A percentile compares a stretch with the other conserved stretches of the same genome.
phyloP scores from a whole-genome alignment of 2,113 vertebrate genomes.

The Fregata magnificens region DNA sequence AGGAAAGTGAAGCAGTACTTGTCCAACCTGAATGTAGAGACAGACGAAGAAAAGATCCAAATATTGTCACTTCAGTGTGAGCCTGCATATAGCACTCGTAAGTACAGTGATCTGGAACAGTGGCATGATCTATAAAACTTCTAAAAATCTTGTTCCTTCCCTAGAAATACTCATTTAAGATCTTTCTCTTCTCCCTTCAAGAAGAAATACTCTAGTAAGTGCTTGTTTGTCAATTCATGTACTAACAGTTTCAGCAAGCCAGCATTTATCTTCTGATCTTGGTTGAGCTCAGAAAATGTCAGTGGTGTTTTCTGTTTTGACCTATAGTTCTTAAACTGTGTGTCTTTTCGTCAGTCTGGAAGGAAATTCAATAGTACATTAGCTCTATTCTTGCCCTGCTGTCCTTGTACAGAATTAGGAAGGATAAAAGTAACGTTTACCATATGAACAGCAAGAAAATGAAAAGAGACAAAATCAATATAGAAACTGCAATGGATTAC shows the following conservation, averaged over 20 bases:
- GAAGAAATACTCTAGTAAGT: not conserved
- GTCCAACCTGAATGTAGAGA: slow-evolving; percentile 88
- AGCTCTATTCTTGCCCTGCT: not conserved
- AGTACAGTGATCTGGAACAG: slow-evolving; percentile 45
- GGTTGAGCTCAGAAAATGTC: not conserved
- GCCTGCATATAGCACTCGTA: slow-evolving; percentile 90
- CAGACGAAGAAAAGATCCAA: slow-evolving; percentile 92
- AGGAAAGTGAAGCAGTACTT: slow-evolving; percentile 97
- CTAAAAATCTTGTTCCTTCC: not conserved
- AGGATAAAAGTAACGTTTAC: slow-evolving; percentile 31
- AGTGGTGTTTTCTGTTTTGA: not conserved
- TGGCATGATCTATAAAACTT: not conserved
- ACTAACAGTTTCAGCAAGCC: not conserved
- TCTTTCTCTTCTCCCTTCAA: not conserved
- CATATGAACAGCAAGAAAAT: not conserved
- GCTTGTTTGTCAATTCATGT: not conserved
- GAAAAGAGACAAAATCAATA: slow-evolving; percentile 46
- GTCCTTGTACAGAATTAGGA: slow-evolving; percentile 37
- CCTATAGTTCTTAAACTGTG: not conserved
- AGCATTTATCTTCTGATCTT: not conserved
- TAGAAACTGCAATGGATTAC: not conserved
- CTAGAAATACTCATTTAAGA: not conserved
- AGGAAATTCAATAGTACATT: slow-evolving; percentile 27
- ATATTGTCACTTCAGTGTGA: slow-evolving; percentile 92
- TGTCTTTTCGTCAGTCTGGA: not conserved